phyloP scores from a whole-genome alignment of 2,888 invertebrate species.

The Yponomeuta sedellus region DNA sequence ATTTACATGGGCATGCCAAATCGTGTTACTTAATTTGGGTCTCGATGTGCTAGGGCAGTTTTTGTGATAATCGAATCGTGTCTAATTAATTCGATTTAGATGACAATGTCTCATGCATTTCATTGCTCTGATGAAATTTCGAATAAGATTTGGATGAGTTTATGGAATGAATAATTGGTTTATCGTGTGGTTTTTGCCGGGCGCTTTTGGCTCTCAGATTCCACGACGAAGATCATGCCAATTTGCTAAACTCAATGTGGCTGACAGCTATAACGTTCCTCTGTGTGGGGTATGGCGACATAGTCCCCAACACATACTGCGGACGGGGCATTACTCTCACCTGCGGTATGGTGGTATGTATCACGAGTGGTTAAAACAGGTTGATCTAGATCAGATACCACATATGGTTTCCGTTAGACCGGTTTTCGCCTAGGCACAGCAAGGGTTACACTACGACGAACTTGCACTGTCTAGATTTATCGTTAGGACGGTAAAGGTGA shows the following conservation, averaged over 20 bases:
- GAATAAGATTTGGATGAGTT: not conserved
- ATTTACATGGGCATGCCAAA: conserved; percentile 57
- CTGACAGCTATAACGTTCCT: conserved; percentile 99
- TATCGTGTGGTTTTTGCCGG: conserved; percentile 73
- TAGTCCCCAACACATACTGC: conserved; percentile 99
- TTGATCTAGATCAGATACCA: conserved; percentile 21
- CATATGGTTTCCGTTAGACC: conserved; percentile 15
- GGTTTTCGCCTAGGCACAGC: conserved; percentile 41
- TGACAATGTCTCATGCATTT: not conserved
- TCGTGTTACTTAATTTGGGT: conserved; percentile 34
- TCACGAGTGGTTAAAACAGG: conserved; percentile 39
- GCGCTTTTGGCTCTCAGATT: conserved; percentile 84
- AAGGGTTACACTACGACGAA: conserved; percentile 30
- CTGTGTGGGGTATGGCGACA: conserved; percentile 99
- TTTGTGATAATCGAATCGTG: not conserved
- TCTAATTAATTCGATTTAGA: not conserved
- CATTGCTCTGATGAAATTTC: not conserved
- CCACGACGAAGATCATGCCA: conserved; percentile 98
- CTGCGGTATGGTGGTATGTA: conserved; percentile 99
- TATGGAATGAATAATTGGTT: conserved; percentile 36
- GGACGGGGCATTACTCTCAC: conserved; percentile 99
- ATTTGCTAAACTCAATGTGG: conserved; percentile 99
- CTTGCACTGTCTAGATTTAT: conserved; percentile 55
- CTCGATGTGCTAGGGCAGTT: conserved; percentile 34
- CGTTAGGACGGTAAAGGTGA: conserved; percentile 68